Percentiles rank a stretch among this genome's conserved stretches.
phyloP scores from a whole-genome alignment of 2,888 invertebrate species.

The Rhagonycha lutea region DNA sequence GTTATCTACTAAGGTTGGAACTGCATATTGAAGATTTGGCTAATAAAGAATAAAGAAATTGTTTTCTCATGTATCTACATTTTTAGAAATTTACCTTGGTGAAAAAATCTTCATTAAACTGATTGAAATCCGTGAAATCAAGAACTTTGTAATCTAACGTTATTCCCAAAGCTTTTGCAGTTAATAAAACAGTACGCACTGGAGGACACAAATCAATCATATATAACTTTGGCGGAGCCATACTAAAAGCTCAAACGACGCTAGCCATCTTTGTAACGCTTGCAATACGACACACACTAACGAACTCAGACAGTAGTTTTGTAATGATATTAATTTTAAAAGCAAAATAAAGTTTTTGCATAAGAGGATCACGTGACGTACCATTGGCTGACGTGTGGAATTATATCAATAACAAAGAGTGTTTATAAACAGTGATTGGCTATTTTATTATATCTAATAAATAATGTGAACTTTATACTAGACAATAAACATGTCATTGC shows the following conservation, averaged over 20 bases:
- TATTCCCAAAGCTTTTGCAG: slow-evolving; percentile 18
- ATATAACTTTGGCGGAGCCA: slow-evolving; percentile 16
- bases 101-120: slow-evolving; percentile 3
- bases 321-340: neutral
- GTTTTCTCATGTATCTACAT: neutral
- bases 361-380: slow-evolving; percentile 3
- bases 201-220: slow-evolving; percentile 15
- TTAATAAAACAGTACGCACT: slow-evolving; percentile 15
- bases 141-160: slow-evolving; percentile 11
- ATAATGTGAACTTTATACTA: neutral
- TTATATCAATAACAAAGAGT: slow-evolving; percentile 5
- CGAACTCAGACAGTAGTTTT: neutral
- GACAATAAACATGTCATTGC: neutral
- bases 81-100: slow-evolving; percentile 4
- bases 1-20: slow-evolving; percentile 62
- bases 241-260: neutral
- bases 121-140: neutral
- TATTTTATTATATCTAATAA: neutral
- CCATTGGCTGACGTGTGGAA: neutral
- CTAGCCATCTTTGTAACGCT: neutral
- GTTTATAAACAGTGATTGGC: slow-evolving; percentile 2
- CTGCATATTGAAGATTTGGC: slow-evolving; percentile 62
- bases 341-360: neutral
- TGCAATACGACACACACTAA: neutral
- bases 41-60: slow-evolving; percentile 42